phyloP scores from a whole-genome alignment of 2,113 vertebrate genomes.

The Urocitellus parryii region DNA sequence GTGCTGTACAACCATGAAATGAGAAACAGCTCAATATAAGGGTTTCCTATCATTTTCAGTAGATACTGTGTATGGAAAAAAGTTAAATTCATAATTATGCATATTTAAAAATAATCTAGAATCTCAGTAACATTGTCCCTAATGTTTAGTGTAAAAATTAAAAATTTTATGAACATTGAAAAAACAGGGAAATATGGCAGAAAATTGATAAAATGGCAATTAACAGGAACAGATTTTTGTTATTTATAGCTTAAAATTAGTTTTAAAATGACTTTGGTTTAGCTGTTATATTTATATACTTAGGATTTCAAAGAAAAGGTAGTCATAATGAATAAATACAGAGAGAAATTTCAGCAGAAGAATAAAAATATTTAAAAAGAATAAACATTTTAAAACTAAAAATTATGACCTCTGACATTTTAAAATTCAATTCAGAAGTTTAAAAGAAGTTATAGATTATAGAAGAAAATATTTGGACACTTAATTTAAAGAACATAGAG shows the following conservation, averaged over 20 bases:
- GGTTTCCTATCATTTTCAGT: background rate
- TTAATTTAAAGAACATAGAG: background rate
- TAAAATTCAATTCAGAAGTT: background rate
- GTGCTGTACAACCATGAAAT: background rate
- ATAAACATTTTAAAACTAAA: background rate
- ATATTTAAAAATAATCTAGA: background rate
- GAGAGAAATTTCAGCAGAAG: background rate
- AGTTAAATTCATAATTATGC: background rate
- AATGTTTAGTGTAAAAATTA: background rate
- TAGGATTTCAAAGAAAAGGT: background rate
- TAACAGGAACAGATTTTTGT: background rate
- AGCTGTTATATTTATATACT: background rate
- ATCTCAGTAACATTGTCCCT: background rate
- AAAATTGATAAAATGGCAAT: background rate
- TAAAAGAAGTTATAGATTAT: background rate
- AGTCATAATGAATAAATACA: background rate
- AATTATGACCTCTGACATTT: background rate
- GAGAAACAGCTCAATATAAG: background rate
- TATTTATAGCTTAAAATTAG: background rate
- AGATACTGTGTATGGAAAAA: background rate
- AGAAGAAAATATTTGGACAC: background rate
- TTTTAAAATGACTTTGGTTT: background rate
- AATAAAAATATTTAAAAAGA: background rate
- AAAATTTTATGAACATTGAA: background rate
- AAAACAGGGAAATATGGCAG: background rate